Conservation (phyloP, 2,888 invertebrate species). For the Melipona bicolor region DNA sequence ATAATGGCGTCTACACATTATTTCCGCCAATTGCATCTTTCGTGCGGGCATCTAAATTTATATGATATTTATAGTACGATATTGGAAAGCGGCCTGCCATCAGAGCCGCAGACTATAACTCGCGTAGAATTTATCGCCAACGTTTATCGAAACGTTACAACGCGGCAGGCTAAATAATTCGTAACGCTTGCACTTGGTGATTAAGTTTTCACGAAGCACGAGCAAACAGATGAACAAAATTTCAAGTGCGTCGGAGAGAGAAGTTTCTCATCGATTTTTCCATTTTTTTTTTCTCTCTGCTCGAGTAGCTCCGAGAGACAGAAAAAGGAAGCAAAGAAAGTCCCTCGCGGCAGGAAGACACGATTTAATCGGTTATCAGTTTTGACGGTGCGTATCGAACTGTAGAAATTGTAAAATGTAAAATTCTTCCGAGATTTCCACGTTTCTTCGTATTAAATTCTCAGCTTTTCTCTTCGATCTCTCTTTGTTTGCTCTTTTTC, state of each 20-base stretch:
- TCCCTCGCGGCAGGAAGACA: not conserved
- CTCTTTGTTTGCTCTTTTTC: not conserved
- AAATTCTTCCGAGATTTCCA: not conserved
- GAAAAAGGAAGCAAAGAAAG: no score
- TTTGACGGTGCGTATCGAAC: not conserved
- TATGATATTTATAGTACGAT: slow-evolving; percentile 17
- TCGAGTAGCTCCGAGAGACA: not conserved
- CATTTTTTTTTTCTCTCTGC: not conserved
- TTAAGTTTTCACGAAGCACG: not conserved
- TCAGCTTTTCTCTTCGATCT: not conserved
- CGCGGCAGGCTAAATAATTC: not conserved
- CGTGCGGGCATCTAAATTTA: slow-evolving; percentile 18
- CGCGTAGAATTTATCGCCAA: slow-evolving; percentile 1
- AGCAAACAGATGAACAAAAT: not conserved
- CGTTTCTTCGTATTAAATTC: not conserved
- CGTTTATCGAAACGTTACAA: not conserved
- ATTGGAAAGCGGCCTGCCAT: slow-evolving; percentile 11
- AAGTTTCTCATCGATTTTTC: not conserved
- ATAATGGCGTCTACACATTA: slow-evolving; percentile 25
- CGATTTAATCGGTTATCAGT: not conserved
- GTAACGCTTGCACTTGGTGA: no score
- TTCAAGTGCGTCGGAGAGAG: not conserved
- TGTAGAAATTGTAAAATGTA: not conserved
- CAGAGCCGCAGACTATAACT: not conserved
- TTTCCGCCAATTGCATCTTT: slow-evolving; percentile 18